Evolutionary conservation across 2,113 vertebrate species (phyloP), one percentile per base, ranked within the genome.

Genomic region (Nansenia antarctica): DNA sequence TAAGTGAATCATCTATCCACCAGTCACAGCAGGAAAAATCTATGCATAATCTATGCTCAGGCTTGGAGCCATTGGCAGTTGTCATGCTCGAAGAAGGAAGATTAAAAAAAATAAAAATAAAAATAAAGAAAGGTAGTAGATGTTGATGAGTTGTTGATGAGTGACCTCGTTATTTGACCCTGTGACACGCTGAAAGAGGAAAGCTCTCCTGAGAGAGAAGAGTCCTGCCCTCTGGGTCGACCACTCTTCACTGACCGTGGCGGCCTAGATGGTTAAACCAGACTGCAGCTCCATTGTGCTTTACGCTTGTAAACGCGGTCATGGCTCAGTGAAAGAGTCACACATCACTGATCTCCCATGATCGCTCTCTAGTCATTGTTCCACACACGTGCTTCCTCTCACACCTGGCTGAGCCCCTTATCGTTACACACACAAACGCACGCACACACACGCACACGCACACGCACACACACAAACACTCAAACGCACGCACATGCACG

Each of bases 241-340:
- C 70, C 73, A 29, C 77, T 79, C 73, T 82, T 62, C 30, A 2
- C 72, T 76, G 84, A 73, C 72, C 81, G 62, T 69, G 85, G n/a
- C 45, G 2, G 45, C 7, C 14, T 69, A 79, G 81, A 32, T 82
- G 80, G 84, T 78, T 74, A 82, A 85, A 78, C 52, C 86, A 65
- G 78, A 61, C 82, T 60, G 77, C 80, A 69, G 87, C 86, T 83
- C 78, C n/a, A 42, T 57, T 77, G 76, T 76, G 78, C 77, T 85
- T 86, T 76, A 72, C 67, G 82, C 88, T 87, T 82, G 82, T 90
- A 87, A 87, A 88, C 83, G 39, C 81, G 77, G 84, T 85, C 81
- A 76, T 65, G 83, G 74, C 83, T 86, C 86, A 82, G 81, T 75
- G 76, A 67, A 3, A 71, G 79, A 72, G 82, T 78, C 78, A 76